A percentile compares a stretch with the other conserved stretches of the same genome.
Conservation (phyloP, 2,797 vertebrate species). For the Coracias cyanogaster region DNA sequence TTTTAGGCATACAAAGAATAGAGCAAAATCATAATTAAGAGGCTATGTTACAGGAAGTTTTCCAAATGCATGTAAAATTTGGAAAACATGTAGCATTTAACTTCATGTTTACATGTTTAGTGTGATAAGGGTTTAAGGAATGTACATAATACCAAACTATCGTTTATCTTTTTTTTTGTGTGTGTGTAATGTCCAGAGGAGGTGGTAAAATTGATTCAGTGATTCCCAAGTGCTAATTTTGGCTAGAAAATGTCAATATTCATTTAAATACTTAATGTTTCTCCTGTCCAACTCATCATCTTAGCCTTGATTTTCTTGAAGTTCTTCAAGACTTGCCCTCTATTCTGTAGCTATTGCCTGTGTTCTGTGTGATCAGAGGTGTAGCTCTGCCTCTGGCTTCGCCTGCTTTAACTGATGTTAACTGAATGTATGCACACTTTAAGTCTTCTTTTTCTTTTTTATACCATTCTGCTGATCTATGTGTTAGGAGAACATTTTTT, state of each 20-base stretch:
- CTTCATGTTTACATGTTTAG: not conserved
- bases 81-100: not conserved
- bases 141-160: not conserved
- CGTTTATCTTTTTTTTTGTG: not conserved
- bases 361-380: not conserved
- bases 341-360: not conserved
- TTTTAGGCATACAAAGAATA: constrained; percentile 18
- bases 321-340: not conserved
- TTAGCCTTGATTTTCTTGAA: not conserved
- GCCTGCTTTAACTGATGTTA: not conserved
- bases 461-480: not conserved
- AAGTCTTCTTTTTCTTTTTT: not conserved
- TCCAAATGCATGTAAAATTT: not conserved
- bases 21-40: not conserved
- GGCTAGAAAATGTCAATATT: not conserved
- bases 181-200: not conserved
- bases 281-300: not conserved
- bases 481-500: not conserved
- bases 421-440: not conserved
- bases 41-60: not conserved
- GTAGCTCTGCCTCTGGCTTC: not conserved
- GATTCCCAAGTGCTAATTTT: not conserved
- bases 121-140: not conserved
- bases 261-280: constrained; percentile 8
- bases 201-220: not conserved